These are phyloP conservation scores for Desoria tigrina DNA, from an alignment of 2,888 invertebrate species.

Conservation along the genomic window DNA sequence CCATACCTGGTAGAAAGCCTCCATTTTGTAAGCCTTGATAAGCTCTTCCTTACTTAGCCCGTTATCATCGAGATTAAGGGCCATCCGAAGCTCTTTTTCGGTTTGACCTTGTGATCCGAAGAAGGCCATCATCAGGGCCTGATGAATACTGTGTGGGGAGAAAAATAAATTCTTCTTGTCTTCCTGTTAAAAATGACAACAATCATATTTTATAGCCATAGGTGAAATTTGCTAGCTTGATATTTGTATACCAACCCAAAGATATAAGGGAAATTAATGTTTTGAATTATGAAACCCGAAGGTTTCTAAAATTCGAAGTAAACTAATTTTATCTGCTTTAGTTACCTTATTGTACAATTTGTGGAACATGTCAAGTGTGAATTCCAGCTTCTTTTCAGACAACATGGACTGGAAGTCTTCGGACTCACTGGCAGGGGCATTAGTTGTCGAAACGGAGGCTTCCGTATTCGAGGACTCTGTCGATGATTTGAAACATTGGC, in stretches of 20 bases:
- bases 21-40: constrained; percentile 71
- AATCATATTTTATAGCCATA: constrained; percentile 1
- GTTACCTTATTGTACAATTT: constrained; percentile 47
- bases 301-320: constrained; percentile 1
- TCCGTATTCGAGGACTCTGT: too few species aligned
- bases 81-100: constrained; percentile 66
- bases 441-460: too few species aligned
- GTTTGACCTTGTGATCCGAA: constrained; percentile 74
- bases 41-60: constrained; percentile 68
- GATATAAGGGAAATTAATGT: too few species aligned
- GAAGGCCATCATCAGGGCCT: constrained; percentile 75
- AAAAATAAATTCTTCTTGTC: constrained; percentile 71
- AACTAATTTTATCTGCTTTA: not conserved
- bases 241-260: too few species aligned
- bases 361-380: constrained; percentile 49
- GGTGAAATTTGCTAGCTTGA: too few species aligned
- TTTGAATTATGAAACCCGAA: too few species aligned
- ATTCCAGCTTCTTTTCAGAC: constrained; percentile 41
- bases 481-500: too few species aligned
- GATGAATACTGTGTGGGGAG: constrained; percentile 83
- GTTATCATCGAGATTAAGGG: constrained; percentile 63
- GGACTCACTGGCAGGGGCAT: too few species aligned
- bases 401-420: not conserved
- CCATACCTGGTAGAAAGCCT: constrained; percentile 63
- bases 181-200: constrained; percentile 31